These are phyloP conservation scores for Micropoecilia bifurca DNA, from an alignment of 2,797 vertebrate genomes.

Conservation along the genomic window DNA sequence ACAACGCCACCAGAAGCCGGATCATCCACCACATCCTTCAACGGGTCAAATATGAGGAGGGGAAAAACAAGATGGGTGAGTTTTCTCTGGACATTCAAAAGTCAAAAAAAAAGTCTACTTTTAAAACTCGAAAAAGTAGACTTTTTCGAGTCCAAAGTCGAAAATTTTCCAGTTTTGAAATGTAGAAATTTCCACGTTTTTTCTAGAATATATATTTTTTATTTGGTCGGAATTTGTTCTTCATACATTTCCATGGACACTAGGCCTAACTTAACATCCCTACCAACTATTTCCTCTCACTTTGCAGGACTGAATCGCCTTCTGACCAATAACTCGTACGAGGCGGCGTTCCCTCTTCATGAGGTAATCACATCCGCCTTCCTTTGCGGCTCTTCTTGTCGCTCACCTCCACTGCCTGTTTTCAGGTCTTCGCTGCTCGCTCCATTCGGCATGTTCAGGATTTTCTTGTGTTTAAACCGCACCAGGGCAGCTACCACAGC, in stretches of 20 bases:
- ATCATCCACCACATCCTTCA: constrained; percentile 94
- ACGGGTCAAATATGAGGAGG: constrained; percentile 94
- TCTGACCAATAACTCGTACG: constrained; percentile 92
- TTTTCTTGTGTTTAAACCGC: neutral
- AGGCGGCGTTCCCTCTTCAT: constrained; percentile 93
- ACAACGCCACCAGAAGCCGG: constrained; percentile 92
- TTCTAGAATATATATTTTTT: too few relatives aligned
- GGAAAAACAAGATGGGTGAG: constrained; percentile 95
- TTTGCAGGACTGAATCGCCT: constrained; percentile 90
- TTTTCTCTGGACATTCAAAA: neutral
- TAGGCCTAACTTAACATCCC: neutral
- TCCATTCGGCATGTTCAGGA: neutral
- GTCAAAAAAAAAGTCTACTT: too few relatives aligned
- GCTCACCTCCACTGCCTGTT: constrained; percentile 3
- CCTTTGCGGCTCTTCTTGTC: neutral
- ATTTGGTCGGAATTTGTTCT: too few relatives aligned
- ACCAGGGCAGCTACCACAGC: constrained; percentile 92
- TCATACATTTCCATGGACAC: too few relatives aligned
- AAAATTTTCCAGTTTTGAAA: too few relatives aligned
- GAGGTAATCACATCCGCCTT: constrained; percentile 82
- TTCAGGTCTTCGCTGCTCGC: neutral
- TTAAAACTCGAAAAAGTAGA: too few relatives aligned
- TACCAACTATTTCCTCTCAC: neutral
- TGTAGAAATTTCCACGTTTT: too few relatives aligned
- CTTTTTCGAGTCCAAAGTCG: too few relatives aligned